These are phyloP conservation scores for Cervus canadensis DNA, from an alignment of 2,113 vertebrate species.

Conservation along the genomic window DNA sequence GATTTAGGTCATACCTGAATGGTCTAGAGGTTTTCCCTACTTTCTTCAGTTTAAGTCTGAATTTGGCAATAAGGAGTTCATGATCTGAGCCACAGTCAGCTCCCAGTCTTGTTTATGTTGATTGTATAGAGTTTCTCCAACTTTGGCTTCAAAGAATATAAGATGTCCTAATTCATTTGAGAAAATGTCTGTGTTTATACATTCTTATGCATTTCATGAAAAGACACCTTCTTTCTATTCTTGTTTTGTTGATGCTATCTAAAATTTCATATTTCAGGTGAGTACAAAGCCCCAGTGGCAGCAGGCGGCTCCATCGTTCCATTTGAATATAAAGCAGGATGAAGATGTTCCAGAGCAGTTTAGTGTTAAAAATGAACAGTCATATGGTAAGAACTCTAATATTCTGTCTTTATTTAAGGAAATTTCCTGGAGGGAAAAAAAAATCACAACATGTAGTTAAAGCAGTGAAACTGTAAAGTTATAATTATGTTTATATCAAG, in stretches of 20 bases:
- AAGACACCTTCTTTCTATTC: not conserved
- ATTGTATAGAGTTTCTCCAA: not conserved
- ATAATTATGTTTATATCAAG: not conserved
- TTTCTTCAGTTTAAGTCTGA: not conserved
- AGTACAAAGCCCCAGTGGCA: conserved; percentile 81
- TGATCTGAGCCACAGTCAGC: not conserved
- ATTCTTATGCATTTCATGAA: not conserved
- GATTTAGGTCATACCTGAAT: not conserved
- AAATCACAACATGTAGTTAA: not conserved
- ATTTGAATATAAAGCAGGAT: conserved; percentile 58
- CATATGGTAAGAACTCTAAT: conserved; percentile 75
- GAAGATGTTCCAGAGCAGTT: conserved; percentile 55
- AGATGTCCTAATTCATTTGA: not conserved
- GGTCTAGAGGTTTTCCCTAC: not conserved
- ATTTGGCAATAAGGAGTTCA: not conserved
- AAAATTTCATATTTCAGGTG: conserved; percentile 68
- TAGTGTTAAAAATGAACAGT: conserved; percentile 64
- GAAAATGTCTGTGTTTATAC: not conserved
- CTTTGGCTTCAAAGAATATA: not conserved
- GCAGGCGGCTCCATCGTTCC: conserved; percentile 76
- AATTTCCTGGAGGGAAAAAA: not conserved
- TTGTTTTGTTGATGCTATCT: not conserved
- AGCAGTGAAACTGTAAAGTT: not conserved
- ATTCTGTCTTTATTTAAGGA: not conserved
- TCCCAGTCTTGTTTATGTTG: not conserved